These are phyloP conservation scores for Puntigrus tetrazona DNA, from an alignment of 2,113 vertebrate genomes.

Conservation along the genomic window DNA sequence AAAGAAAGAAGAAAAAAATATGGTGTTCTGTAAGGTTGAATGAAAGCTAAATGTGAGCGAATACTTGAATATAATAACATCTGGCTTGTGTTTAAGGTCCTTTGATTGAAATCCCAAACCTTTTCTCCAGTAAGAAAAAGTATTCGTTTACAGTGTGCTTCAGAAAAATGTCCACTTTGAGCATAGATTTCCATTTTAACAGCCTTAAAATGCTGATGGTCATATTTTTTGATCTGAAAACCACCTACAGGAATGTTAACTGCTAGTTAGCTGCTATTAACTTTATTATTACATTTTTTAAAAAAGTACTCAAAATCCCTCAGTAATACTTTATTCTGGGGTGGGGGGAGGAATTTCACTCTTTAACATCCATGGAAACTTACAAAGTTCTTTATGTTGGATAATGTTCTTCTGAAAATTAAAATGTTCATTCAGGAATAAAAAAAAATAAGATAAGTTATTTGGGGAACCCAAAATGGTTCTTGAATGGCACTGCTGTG, in stretches of 20 bases:
- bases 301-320: no score
- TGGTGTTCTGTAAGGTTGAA: not conserved
- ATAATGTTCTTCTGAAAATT: not conserved
- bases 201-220: not conserved
- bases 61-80: not conserved
- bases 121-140: not conserved
- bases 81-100: not conserved
- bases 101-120: conserved; percentile 3
- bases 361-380: not conserved
- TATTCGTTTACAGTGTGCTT: not conserved
- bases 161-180: not conserved
- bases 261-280: not conserved
- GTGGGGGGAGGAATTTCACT: not conserved
- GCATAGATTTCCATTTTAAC: not conserved
- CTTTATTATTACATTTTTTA: no score
- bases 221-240: not conserved
- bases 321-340: no score
- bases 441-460: not conserved
- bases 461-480: not conserved
- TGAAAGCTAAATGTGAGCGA: conserved; percentile 5
- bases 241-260: not conserved
- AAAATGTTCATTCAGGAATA: not conserved
- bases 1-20: not conserved
- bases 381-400: not conserved
- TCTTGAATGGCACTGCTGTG: not conserved